Evolutionary conservation across 2,888 invertebrate genomes (phyloP), one percentile per base, ranked within the genome.

Genomic region (Cordilura impudica): DNA sequence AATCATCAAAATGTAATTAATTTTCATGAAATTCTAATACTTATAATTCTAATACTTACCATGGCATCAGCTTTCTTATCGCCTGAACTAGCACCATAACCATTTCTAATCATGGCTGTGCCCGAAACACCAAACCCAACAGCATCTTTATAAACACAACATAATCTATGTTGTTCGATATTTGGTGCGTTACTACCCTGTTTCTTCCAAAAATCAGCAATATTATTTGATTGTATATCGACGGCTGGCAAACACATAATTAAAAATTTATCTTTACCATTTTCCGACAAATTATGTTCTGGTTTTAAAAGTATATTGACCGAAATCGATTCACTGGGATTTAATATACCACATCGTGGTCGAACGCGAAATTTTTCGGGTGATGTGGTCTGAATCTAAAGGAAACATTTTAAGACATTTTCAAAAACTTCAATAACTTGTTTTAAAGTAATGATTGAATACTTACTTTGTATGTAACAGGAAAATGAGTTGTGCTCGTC

Each of bases 311-410:
- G 93, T 1, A 98, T 95, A 43, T 92, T 91, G 0, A 98, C 93
- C 0, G 91, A 91, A 43, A 93, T 92, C 0, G 91, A 91, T 2
- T 92, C 92, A 7, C 94, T 93, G 0, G 94, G 93, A 1, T 91
- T 90, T 63, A 98, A 88, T 5, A 93, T 90, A 0, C 98, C 98
- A 5, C 94, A 93, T 84, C 96, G 97, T 0, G 98, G 98, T 65
- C 96, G 93, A 1, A 99, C 98, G 29, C 97, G 92, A 90, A 97
- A 98, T 89, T 97, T 98, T 85, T 98, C 97, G 0, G 98, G 98
- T 0, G 97, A 95, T 3, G 98, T 98, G 12, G 98, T 98, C 90
- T 98, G 96, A 81, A 98, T 95, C 95, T 98, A 91, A 56, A 91
- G 14, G 4, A n/a, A 39, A 39, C 12, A 4, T 12, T 12, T 1